Evolutionary conservation across 2,113 vertebrate genomes (phyloP).

Genomic region (Monopterus albus): DNA sequence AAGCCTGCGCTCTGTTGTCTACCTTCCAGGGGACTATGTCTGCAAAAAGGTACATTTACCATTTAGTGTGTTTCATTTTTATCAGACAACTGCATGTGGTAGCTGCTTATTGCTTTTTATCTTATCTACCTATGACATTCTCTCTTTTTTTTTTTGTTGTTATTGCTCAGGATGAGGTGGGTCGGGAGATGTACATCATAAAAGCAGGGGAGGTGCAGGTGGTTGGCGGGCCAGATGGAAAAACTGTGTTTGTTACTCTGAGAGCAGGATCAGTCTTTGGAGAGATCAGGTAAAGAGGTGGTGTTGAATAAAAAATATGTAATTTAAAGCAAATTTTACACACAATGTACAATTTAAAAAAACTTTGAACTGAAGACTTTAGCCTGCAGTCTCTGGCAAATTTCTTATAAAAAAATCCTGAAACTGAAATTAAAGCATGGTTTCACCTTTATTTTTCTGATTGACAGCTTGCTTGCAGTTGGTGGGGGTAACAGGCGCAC

Average conservation of each 20-base stretch:
- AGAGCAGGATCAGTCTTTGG: conserved; percentile 95
- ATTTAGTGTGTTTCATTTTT: background rate
- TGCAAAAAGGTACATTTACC: conserved; percentile 91
- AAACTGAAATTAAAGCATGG: no score
- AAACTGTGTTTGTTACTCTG: conserved; percentile 91
- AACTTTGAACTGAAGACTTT: no score
- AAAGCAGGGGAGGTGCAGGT: conserved; percentile 96
- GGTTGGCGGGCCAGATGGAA: conserved; percentile 91
- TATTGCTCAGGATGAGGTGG: conserved; percentile 92
- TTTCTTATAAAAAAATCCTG: no score
- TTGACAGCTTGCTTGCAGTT: conserved; percentile 88
- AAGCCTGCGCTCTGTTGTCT: conserved; percentile 92
- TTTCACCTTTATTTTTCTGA: background rate
- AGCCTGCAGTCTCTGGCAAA: no score
- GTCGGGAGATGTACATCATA: conserved; percentile 98
- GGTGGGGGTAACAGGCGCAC: conserved; percentile 95
- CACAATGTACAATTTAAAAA: no score
- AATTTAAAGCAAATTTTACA: no score
- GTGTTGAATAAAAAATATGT: background rate
- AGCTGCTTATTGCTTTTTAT: no score
- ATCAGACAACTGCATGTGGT: background rate
- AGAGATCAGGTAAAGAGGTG: conserved; percentile 85
- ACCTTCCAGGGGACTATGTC: conserved; percentile 94
- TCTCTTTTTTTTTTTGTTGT: background rate
- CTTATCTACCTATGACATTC: background rate